Conservation (phyloP, 2,888 invertebrate genomes). For the Chloromyia formosa region DNA sequence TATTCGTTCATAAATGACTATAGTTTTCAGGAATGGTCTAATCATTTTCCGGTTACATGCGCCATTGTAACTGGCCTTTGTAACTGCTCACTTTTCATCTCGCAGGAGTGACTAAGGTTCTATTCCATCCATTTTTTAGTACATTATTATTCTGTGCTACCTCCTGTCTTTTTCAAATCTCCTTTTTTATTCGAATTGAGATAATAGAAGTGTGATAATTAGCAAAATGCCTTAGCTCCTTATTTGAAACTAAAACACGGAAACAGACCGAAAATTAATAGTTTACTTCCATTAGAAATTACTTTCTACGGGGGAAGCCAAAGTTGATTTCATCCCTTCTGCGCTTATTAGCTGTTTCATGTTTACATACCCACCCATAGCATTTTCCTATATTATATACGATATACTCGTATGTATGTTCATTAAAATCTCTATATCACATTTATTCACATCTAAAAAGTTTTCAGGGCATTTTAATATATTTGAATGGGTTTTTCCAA, state of each 20-base stretch:
- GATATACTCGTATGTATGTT: no score
- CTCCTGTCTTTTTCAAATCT: no score
- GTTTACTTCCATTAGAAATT: conserved; percentile 29
- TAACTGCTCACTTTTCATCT: no score
- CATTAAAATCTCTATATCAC: not conserved
- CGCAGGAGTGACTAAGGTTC: no score
- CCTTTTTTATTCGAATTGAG: no score
- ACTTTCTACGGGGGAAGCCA: not conserved
- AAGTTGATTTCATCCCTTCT: not conserved
- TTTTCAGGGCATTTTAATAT: conserved; percentile 47
- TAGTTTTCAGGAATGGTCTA: no score
- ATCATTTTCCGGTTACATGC: no score
- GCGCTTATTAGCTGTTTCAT: not conserved
- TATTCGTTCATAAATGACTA: no score
- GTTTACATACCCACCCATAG: not conserved
- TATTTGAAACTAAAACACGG: not conserved
- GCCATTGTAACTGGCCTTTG: no score
- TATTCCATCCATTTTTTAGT: no score
- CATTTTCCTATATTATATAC: not conserved
- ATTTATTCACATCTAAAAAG: conserved; percentile 33
- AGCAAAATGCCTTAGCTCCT: not conserved
- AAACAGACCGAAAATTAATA: conserved; percentile 14
- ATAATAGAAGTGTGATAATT: no score
- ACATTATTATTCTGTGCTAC: no score
- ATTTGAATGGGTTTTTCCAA: conserved; percentile 47